Conservation (phyloP, 2,888 invertebrate genomes). For the Spodoptera picta region DNA sequence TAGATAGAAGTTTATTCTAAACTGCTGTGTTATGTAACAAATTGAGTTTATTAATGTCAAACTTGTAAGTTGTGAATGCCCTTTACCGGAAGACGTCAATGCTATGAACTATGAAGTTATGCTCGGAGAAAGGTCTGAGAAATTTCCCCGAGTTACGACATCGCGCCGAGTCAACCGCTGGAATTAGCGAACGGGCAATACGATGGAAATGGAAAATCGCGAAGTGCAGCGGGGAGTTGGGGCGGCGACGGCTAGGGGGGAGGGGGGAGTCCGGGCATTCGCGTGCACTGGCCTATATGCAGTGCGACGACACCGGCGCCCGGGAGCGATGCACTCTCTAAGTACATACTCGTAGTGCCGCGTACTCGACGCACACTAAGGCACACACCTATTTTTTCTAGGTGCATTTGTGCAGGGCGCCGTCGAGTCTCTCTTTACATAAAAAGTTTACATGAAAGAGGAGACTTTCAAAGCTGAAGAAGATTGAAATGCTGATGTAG, state of each 20-base stretch:
- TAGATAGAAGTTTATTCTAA: conserved; percentile 20
- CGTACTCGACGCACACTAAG: conserved; percentile 84
- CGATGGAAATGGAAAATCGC: conserved; percentile 87
- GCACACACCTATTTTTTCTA: conserved; percentile 81
- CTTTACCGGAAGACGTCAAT: conserved; percentile 73
- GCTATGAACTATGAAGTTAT: conserved; percentile 53
- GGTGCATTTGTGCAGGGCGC: conserved; percentile 77
- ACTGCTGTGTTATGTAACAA: conserved; percentile 37
- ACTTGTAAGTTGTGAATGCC: conserved; percentile 67
- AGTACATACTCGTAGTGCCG: conserved; percentile 80
- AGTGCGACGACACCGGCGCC: conserved; percentile 87
- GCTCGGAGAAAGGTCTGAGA: conserved; percentile 78
- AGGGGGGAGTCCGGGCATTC: conserved; percentile 79
- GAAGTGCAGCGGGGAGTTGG: conserved; percentile 74
- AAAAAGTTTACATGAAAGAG: conserved; percentile 78
- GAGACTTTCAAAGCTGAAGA: conserved; percentile 74
- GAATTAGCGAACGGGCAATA: conserved; percentile 78
- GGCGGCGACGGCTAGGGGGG: conserved; percentile 49
- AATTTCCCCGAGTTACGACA: conserved; percentile 81
- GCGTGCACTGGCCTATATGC: conserved; percentile 89
- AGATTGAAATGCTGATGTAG: conserved; percentile 71
- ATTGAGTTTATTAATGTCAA: conserved; percentile 62
- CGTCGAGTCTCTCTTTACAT: conserved; percentile 76
- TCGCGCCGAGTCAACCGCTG: conserved; percentile 69
- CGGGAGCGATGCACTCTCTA: conserved; percentile 88